Conservation (phyloP, 2,797 vertebrate species). For the Chromis chromis region DNA sequence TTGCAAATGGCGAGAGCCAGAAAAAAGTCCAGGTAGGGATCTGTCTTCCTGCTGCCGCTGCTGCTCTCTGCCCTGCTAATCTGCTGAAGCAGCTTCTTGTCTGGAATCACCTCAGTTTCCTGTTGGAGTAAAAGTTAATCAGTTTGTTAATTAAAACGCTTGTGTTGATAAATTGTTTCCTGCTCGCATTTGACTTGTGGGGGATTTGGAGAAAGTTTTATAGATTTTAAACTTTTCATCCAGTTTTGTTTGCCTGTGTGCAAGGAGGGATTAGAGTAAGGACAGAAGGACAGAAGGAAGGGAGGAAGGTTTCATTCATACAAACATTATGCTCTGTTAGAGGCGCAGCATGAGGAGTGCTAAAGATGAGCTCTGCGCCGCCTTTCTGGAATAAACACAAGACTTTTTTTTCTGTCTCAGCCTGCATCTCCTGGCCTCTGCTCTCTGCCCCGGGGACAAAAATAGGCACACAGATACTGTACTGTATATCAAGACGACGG, state of each 20-base stretch:
- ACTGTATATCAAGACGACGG: slow-evolving; percentile 56
- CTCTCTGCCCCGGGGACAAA: slow-evolving; percentile 57
- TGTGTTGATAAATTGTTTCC: slow-evolving; percentile 29
- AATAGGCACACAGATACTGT: slow-evolving; percentile 69
- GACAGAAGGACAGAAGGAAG: slow-evolving; percentile 20
- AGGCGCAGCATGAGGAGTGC: slow-evolving; percentile 39
- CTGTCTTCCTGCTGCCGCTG: slow-evolving; percentile 53
- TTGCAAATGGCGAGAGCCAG: slow-evolving; percentile 96
- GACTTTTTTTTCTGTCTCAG: slow-evolving; percentile 52
- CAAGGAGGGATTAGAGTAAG: slow-evolving; percentile 13
- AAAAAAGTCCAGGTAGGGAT: slow-evolving; percentile 92
- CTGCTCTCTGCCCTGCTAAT: slow-evolving; percentile 81
- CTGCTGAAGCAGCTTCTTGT: slow-evolving; percentile 88
- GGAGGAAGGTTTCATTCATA: slow-evolving; percentile 27
- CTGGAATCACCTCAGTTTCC: slow-evolving; percentile 95
- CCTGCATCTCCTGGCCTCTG: slow-evolving; percentile 53
- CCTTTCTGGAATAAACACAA: slow-evolving; percentile 41
- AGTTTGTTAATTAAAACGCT: slow-evolving; percentile 59
- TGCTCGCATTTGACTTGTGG: slow-evolving; percentile 24
- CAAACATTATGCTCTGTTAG: slow-evolving; percentile 21
- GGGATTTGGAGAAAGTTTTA: slow-evolving; percentile 17
- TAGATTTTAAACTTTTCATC: slow-evolving; percentile 23
- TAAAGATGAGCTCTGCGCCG: slow-evolving; percentile 33
- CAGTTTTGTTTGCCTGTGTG: slow-evolving; percentile 16
- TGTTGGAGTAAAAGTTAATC: slow-evolving; percentile 74